Conservation (phyloP, 2,113 vertebrate genomes). For the Burhinus bistriatus region DNA sequence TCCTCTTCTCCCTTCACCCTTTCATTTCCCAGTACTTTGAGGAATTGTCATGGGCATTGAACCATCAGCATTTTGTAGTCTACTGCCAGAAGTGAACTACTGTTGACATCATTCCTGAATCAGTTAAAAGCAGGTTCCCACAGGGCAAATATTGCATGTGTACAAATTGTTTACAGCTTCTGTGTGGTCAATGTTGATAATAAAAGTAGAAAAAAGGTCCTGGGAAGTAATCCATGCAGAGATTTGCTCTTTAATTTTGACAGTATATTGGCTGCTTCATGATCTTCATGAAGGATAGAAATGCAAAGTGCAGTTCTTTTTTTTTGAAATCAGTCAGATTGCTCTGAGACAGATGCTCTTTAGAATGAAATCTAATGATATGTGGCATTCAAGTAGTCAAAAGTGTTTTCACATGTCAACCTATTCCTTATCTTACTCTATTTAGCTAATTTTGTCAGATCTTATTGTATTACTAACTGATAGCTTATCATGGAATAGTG, state of each 20-base stretch:
- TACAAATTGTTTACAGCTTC: neutral
- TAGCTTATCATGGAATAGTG: neutral
- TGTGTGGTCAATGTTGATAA: neutral
- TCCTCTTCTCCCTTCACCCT: neutral
- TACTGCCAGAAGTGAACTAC: neutral
- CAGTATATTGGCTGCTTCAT: neutral
- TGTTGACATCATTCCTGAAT: neutral
- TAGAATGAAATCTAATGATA: neutral
- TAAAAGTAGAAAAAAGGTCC: neutral
- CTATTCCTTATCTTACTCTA: neutral
- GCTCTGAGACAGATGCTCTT: neutral
- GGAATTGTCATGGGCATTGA: neutral
- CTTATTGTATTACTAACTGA: neutral
- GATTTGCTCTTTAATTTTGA: conserved; percentile 20
- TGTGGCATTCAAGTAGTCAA: neutral
- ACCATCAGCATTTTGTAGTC: neutral
- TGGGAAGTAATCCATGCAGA: neutral
- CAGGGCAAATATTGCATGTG: neutral
- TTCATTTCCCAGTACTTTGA: neutral
- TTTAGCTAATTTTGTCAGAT: neutral
- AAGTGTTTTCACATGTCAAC: neutral
- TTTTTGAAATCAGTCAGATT: neutral
- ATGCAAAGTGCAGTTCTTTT: neutral
- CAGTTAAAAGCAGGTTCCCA: neutral
- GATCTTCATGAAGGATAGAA: neutral